These are phyloP conservation scores for Eulemur rubriventer DNA, from an alignment of 2,797 vertebrate genomes.

Conservation along the genomic window DNA sequence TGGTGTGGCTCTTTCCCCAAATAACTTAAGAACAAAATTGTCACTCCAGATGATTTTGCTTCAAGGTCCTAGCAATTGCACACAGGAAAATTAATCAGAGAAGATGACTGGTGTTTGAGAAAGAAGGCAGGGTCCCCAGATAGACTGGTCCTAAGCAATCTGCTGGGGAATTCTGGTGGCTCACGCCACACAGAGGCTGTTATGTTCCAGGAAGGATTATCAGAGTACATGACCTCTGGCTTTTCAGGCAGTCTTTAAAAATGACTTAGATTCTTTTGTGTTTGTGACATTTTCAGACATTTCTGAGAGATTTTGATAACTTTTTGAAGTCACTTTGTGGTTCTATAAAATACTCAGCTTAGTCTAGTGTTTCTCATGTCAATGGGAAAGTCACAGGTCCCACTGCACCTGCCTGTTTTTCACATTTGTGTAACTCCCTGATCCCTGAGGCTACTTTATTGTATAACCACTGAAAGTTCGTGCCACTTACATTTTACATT, in stretches of 20 bases:
- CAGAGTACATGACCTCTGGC: background rate
- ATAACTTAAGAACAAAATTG: constrained; percentile 51
- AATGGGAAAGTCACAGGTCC: background rate
- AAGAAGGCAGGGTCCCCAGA: background rate
- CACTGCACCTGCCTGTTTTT: background rate
- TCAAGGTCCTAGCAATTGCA: background rate
- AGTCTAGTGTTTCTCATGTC: background rate
- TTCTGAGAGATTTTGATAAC: background rate
- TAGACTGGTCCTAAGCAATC: background rate
- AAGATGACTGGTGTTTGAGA: background rate
- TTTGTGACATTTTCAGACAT: background rate
- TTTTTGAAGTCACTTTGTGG: background rate
- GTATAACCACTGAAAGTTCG: background rate
- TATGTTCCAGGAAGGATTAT: background rate
- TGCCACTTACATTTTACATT: background rate
- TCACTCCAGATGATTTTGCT: constrained; percentile 19
- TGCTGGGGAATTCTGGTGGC: background rate
- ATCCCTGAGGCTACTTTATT: background rate
- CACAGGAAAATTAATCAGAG: background rate
- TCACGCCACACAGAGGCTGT: background rate
- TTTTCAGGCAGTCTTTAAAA: background rate
- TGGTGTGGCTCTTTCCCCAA: background rate
- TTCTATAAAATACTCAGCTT: background rate
- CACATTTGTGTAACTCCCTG: background rate
- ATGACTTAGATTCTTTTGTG: background rate